A percentile compares a stretch with the other conserved stretches of the same genome.
These are phyloP conservation scores for Rhea americana DNA, from an alignment of 2,113 vertebrate species.

Conservation along the genomic window DNA sequence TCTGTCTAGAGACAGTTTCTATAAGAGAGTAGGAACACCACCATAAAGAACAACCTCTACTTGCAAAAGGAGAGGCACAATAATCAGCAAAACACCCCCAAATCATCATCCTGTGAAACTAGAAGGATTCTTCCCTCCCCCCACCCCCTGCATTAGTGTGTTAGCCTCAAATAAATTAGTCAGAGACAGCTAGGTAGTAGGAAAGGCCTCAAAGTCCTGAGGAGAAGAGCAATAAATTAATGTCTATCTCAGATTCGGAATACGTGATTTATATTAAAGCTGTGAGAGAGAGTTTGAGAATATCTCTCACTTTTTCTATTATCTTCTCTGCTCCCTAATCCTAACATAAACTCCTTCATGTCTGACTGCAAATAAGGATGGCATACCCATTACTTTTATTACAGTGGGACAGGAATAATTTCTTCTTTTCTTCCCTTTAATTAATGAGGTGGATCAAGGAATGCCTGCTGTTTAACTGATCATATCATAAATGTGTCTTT, in stretches of 20 bases:
- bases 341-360: neutral
- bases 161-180: neutral
- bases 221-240: neutral
- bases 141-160: neutral
- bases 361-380: neutral
- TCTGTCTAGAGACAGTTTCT: neutral
- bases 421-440: neutral
- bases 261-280: neutral
- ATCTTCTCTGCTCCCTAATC: neutral
- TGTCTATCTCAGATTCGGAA: neutral
- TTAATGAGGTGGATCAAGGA: neutral
- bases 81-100: neutral
- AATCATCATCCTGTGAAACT: neutral
- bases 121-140: neutral
- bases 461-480: neutral
- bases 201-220: neutral
- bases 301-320: neutral
- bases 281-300: neutral
- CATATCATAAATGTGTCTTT: neutral
- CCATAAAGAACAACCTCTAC: neutral
- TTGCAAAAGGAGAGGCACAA: neutral
- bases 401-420: neutral
- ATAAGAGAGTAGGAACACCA: neutral
- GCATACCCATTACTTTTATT: neutral
- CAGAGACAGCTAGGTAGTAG: neutral